Base-by-base conservation (phyloP, 1,140 invertebrate genomes). In the Plutomurus gul region DNA sequence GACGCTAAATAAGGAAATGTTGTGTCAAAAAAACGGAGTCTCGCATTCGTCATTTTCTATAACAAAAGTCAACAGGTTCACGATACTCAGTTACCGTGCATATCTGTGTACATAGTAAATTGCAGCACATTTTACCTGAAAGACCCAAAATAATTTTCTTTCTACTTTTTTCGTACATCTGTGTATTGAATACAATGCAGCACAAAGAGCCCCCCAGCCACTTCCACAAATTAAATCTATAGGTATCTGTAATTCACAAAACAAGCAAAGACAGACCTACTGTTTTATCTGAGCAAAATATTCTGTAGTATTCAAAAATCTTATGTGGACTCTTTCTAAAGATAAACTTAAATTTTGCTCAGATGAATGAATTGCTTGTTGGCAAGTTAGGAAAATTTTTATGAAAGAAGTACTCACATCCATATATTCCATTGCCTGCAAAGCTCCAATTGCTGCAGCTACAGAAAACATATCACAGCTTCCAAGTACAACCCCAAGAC, bases 161-260 rank as follows among this genome's bases (percentile, higher is more conserved):
- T 74, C 72, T 2, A 74, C 72, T 3, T 16, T 46, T 16, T 46
- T 74, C 13, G 46, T 20, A 10, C 22, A 18, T 33, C 49, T 22
- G 33, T 74, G 72, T 7, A 74, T 47, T n/a, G 40, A 39, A n/a
- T 74, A 74, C 20, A 74, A 18, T 20, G 72, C 39, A 27, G 40
- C 72, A 8, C 47, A 16, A 16, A 74, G 30, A 6, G 40, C 40
- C 13, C 40, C 72, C 16, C 1, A 22, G 0, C 72, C 46, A 7
- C 22, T 27, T 1, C 72, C 72, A 27, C 72, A 74, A 7, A 74
- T 43, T n/a, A 74, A 10, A 18, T 74, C 72, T 30, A 74, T 74
- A 2, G 72, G 72, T 0, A n/a, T n/a, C n/a, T n/a, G n/a, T n/a
- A n/a, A n/a, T n/a, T n/a, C n/a, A n/a, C n/a, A n/a, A n/a, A n/a